Evolutionary conservation across 2,113 vertebrate genomes (phyloP), one percentile per base, ranked within the genome.

Genomic region (Cyanocitta stelleri): DNA sequence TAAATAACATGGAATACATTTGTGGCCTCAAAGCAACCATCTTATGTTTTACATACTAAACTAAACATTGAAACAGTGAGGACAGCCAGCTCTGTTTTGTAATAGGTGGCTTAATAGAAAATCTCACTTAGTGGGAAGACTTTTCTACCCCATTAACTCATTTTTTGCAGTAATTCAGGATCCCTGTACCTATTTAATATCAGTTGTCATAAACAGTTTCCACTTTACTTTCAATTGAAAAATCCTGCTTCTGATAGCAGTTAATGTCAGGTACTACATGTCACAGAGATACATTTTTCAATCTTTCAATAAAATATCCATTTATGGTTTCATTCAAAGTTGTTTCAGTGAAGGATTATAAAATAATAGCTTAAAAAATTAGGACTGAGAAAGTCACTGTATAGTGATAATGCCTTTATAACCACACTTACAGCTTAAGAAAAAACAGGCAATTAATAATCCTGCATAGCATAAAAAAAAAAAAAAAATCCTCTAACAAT

Each of bases 141-240:
- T 44, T 78, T 91, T 56, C 48, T 72, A 46, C 19, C 20, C 43
- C 19, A 72, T 30, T 37, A 91, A 78, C 18, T 75, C 5, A 48
- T 87, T 82, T 72, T 74, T 82, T 26, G 26, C 29, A 95, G 32
- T 75, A 93, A 76, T 85, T 85, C 32, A 55, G 52, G 61, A 81
- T 32, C 73, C 72, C 66, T n/a, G 46, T 41, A 87, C 37, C 51
- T 55, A 68, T 78, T 89, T 67, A 77, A 29, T 80, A 74, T 30
- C 88, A 94, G 68, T 41, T 90, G 71, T 86, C 44, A 95, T 24
- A 55, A 94, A 93, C 62, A 91, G 75, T 75, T 86, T 94, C 74
- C 61, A 27, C 26, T 84, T 84, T 89, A 61, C 90, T 43, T 18
- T 80, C 85, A 90, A 76, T 7, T 94, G 75, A 93, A 96, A 97